These are phyloP conservation scores for Galerucella nymphaeae DNA, from an alignment of 2,888 invertebrate species.

Conservation along the genomic window DNA sequence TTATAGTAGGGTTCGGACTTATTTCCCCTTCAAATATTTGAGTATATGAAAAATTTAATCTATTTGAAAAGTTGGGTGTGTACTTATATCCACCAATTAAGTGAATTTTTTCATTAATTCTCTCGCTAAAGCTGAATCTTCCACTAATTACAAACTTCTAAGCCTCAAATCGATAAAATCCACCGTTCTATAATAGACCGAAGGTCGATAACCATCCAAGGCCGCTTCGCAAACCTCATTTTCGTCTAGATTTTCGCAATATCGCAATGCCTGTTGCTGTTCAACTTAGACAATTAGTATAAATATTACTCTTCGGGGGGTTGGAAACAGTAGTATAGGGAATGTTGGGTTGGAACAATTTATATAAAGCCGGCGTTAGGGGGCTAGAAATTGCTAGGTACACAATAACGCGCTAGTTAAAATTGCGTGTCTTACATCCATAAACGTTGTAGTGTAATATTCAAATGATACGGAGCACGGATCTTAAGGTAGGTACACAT, in stretches of 20 bases:
- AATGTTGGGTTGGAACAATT: slow-evolving; percentile 18
- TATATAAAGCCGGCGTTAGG: slow-evolving; percentile 25
- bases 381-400: slow-evolving; percentile 28
- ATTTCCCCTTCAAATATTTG: too few relatives aligned
- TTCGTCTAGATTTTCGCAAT: slow-evolving; percentile 6
- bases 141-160: background rate
- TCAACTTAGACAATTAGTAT: slow-evolving; percentile 19
- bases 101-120: background rate
- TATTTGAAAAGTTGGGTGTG: background rate
- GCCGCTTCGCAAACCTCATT: background rate
- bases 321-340: background rate
- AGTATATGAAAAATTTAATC: too few relatives aligned
- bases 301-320: slow-evolving; percentile 28
- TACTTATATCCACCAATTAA: background rate
- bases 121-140: background rate
- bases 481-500: slow-evolving; percentile 40
- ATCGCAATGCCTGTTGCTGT: slow-evolving; percentile 24
- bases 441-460: slow-evolving; percentile 15
- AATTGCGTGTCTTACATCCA: slow-evolving; percentile 37
- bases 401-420: slow-evolving; percentile 31
- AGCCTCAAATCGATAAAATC: too few relatives aligned
- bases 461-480: slow-evolving; percentile 33
- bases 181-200: background rate
- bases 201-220: slow-evolving; percentile 5
- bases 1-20: too few relatives aligned